Conservation (phyloP, 2,797 vertebrate species). For the Todus mexicanus region DNA sequence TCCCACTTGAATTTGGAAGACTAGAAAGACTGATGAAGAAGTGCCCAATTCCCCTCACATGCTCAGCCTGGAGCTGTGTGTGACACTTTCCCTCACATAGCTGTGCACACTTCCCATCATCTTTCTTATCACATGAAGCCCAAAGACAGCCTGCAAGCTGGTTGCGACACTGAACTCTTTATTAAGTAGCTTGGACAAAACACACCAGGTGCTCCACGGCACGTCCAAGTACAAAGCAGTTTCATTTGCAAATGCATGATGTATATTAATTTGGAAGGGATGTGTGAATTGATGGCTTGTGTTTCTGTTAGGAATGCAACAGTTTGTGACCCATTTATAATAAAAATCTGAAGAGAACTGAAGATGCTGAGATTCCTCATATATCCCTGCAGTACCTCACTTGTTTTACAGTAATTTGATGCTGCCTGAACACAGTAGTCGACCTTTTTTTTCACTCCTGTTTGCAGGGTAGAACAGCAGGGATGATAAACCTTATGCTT, state of each 20-base stretch:
- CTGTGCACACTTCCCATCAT: background rate
- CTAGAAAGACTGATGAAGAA: no score
- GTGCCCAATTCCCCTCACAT: rapidly evolving
- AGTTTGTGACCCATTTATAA: constrained; percentile 4
- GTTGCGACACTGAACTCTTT: background rate
- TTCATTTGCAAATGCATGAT: background rate
- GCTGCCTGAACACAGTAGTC: constrained; percentile 52
- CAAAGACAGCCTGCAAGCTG: background rate
- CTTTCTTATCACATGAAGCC: background rate
- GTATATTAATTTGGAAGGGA: background rate
- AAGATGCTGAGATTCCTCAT: constrained; percentile 6
- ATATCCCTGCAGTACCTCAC: background rate
- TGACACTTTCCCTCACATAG: background rate
- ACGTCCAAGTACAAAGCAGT: background rate
- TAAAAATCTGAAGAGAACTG: background rate
- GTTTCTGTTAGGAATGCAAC: background rate
- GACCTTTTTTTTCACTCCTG: constrained; percentile 51
- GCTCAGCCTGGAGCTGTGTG: background rate
- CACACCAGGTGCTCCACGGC: background rate
- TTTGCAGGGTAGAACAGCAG: constrained; percentile 60
- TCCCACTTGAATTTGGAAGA: background rate
- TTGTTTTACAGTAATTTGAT: constrained; percentile 71
- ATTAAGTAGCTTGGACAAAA: background rate
- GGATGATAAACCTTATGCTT: constrained; percentile 65
- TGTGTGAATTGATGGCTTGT: background rate